phyloP scores from a whole-genome alignment of 2,888 invertebrate species.

The Tetropium fuscum region DNA sequence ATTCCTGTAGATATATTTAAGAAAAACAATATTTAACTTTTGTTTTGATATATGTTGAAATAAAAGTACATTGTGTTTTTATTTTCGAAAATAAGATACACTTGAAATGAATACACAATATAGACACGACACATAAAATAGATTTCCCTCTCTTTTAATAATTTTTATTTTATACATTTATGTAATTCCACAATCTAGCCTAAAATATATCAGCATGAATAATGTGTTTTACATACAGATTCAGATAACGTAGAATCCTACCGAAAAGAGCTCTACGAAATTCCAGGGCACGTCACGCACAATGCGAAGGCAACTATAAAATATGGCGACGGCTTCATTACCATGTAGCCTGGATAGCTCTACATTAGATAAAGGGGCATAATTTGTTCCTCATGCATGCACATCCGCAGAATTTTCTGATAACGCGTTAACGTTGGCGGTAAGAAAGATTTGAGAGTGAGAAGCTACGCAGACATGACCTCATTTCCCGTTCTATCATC shows the following conservation, averaged over 20 bases:
- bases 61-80: too few relatives aligned
- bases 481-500: too few relatives aligned
- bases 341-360: conserved; percentile 15
- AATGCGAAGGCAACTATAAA: conserved; percentile 25
- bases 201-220: conserved; percentile 21
- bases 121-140: too few relatives aligned
- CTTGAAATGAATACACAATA: too few relatives aligned
- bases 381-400: conserved; percentile 17
- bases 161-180: conserved; percentile 4
- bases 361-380: conserved; percentile 26
- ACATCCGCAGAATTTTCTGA: conserved; percentile 13
- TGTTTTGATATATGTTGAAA: too few relatives aligned
- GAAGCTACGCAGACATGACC: too few relatives aligned
- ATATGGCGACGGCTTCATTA: conserved; percentile 25
- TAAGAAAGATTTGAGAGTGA: background rate
- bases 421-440: conserved; percentile 2
- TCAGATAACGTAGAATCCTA: conserved; percentile 15
- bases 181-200: background rate
- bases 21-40: too few relatives aligned
- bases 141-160: conserved; percentile 9
- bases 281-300: conserved; percentile 25
- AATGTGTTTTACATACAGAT: conserved; percentile 19
- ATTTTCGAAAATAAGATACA: too few relatives aligned
- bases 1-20: too few relatives aligned
- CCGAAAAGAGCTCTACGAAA: conserved; percentile 7